These are phyloP conservation scores for Squalus acanthias DNA, from an alignment of 2,797 vertebrate species.

Conservation along the genomic window DNA sequence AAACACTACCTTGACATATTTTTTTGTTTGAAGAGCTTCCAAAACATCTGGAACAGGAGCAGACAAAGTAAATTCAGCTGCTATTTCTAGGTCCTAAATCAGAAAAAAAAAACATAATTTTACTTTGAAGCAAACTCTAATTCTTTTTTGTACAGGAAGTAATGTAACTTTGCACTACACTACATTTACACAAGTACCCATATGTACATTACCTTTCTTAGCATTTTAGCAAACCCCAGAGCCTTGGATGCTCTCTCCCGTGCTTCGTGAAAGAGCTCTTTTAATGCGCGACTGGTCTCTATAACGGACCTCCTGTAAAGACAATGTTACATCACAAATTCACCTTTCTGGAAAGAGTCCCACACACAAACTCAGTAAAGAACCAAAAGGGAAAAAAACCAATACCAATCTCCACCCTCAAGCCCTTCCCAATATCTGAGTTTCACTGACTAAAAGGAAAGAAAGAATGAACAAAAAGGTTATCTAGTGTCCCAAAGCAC, in stretches of 20 bases:
- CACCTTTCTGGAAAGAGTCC: not conserved
- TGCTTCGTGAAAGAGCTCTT: conserved; percentile 95
- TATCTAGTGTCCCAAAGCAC: not conserved
- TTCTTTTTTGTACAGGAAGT: conserved; percentile 40
- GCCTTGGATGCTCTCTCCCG: conserved; percentile 94
- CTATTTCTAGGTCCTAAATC: conserved; percentile 88
- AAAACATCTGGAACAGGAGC: conserved; percentile 75
- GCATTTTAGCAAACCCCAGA: conserved; percentile 95
- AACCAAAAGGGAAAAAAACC: not conserved
- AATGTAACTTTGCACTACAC: conserved; percentile 32
- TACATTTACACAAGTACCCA: not conserved
- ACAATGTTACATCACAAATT: conserved; percentile 32
- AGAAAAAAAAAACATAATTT: conserved; percentile 45
- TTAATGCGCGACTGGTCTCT: conserved; percentile 89
- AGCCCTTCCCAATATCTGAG: not conserved
- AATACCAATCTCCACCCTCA: not conserved
- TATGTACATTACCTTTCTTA: conserved; percentile 75
- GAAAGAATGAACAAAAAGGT: no score
- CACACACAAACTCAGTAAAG: not conserved
- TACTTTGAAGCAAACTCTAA: not conserved
- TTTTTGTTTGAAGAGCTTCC: conserved; percentile 70
- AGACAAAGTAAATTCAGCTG: conserved; percentile 82
- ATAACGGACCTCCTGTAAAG: conserved; percentile 83
- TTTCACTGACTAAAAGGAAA: not conserved
- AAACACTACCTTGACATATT: conserved; percentile 78